Base-by-base conservation (phyloP, 1,140 invertebrate species). In the Papilio xuthus region DNA sequence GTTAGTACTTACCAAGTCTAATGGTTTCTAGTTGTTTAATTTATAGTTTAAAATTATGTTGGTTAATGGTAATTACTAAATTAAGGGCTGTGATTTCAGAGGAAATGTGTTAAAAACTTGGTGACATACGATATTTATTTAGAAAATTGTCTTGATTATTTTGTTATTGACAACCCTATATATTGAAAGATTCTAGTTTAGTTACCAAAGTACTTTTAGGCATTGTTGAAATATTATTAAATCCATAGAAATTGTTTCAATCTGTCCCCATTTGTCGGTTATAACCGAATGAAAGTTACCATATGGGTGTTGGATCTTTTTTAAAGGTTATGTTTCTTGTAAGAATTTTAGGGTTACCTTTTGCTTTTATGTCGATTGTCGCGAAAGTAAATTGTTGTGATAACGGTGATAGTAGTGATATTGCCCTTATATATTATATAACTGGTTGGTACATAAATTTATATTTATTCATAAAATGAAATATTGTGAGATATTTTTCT, bases 1-100 rank as follows among this genome's bases (percentile, higher is more conserved):
- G 79, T 81, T 81, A 84, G 87, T 90, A 89, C 88, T 89, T 89
- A 90, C 80, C 81, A 77, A 83, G 83, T 86, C 79, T 80, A 71
- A 81, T 79, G 78, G 70, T 80, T 80, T 74, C 81, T 85, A 88
- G 83, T 89, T 88, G 83, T 84, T 79, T 89, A 85, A 82, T 92
- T 87, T 88, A 91, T 90, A 92, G 88, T 91, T 91, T 92, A 91
- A 67, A 90, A 90, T 90, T 91, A 81, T 90, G 89, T 92, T 91
- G 87, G 90, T 89, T 90, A 90, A 86, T 90, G 78, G 79, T 88
- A 86, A 85, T 84, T 87, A 88, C 86, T 89, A 88, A 91, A 87
- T 86, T 86, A 86, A 84, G 90, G 92, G 92, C 90, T 93, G 92
- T 93, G 92, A 93, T 93, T 91, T 84, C 81, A 86, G 85, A 89